Conservation (phyloP, 2,797 vertebrate species). For the Agapornis canus region DNA sequence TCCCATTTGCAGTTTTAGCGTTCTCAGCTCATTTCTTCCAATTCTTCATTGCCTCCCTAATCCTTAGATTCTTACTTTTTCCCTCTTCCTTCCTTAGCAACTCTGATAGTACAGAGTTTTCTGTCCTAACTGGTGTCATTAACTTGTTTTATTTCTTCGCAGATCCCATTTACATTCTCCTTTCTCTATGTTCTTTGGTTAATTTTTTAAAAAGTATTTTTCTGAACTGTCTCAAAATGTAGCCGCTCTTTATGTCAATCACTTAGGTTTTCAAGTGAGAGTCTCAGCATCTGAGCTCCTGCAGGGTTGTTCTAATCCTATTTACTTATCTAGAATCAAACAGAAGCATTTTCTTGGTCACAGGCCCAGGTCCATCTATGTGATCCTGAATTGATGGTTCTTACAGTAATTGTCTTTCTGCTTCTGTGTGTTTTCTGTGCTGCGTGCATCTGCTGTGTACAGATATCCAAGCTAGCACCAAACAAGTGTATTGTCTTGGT, state of each 20-base stretch:
- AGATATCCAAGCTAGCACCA: neutral
- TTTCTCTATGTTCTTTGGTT: neutral
- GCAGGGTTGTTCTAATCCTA: neutral
- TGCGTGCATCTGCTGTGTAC: neutral
- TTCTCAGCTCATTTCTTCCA: neutral
- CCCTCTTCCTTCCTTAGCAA: neutral
- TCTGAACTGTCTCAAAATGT: neutral
- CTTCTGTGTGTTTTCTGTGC: neutral
- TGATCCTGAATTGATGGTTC: neutral
- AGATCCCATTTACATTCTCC: neutral
- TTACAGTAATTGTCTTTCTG: neutral
- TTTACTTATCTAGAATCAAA: neutral
- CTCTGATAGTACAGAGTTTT: neutral
- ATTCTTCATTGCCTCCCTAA: neutral
- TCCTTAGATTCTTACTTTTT: neutral
- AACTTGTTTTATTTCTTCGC: neutral
- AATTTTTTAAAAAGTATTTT: neutral
- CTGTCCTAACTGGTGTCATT: neutral
- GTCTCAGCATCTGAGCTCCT: neutral
- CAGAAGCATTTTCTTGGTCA: neutral
- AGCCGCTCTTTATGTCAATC: neutral
- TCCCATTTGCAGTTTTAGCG: neutral
- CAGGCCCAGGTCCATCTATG: neutral
- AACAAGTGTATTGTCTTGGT: neutral
- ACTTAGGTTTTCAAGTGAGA: neutral